Evolutionary conservation across 1,140 invertebrate species (phyloP).

Genomic region (Schmidtea mediterranea): DNA sequence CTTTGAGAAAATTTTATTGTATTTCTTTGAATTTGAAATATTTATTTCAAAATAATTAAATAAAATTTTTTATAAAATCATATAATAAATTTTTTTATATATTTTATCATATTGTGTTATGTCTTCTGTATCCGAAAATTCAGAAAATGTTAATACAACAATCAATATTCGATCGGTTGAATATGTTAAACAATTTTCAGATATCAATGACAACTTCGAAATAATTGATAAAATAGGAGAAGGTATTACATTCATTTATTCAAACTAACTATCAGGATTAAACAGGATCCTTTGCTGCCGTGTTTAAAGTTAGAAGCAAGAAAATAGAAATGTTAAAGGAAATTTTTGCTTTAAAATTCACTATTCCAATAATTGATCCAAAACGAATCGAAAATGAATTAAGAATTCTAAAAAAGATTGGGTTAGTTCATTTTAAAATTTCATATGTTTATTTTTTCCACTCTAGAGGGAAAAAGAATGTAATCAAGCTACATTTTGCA

Average conservation of each 20-base stretch:
- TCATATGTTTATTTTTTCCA: slow-evolving; percentile 7
- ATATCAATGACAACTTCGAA: slow-evolving; percentile 1
- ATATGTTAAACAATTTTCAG: neutral
- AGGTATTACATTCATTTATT: too few species aligned
- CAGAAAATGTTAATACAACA: too few species aligned
- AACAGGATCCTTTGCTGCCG: neutral
- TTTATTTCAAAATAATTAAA: too few species aligned
- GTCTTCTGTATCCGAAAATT: too few species aligned
- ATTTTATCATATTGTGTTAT: too few species aligned
- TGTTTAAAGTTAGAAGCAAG: neutral
- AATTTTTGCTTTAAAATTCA: slow-evolving; percentile 49
- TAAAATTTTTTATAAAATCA: too few species aligned
- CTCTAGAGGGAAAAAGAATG: slow-evolving; percentile 46
- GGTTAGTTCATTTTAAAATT: slow-evolving; percentile 30
- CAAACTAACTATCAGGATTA: too few species aligned
- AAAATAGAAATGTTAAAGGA: slow-evolving; percentile 10
- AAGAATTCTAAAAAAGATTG: slow-evolving; percentile 46
- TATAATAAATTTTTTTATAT: too few species aligned
- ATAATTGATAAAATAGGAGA: slow-evolving; percentile 4
- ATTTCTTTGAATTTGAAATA: too few species aligned
- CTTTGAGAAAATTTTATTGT: too few species aligned
- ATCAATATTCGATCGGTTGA: neutral
- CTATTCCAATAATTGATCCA: slow-evolving; percentile 51
- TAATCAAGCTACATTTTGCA: slow-evolving; percentile 49
- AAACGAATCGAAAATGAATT: slow-evolving; percentile 46